A percentile compares a stretch with the other conserved stretches of the same genome.
phyloP scores from a whole-genome alignment of 1,140 invertebrate species.

The Drosophila sturtevanti region DNA sequence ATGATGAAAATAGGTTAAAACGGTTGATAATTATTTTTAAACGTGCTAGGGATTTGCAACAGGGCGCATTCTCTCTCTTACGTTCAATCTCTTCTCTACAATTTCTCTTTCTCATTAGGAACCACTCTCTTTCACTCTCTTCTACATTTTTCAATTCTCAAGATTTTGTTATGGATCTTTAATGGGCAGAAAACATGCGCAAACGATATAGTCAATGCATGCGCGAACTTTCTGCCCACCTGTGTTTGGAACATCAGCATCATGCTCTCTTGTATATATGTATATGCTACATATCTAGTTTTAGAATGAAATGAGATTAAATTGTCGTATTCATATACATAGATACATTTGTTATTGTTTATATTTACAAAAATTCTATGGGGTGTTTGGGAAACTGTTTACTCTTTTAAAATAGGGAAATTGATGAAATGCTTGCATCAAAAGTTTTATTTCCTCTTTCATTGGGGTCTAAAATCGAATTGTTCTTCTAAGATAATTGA shows the following conservation, averaged over 20 bases:
- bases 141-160: background rate
- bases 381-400: conserved; percentile 11
- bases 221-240: conserved; percentile 53
- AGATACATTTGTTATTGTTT: conserved; percentile 66
- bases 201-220: conserved; percentile 24
- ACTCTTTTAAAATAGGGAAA: background rate
- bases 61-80: conserved; percentile 21
- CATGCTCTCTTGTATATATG: conserved; percentile 8
- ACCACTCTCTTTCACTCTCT: conserved; percentile 34
- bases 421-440: conserved; percentile 5
- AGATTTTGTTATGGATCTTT: conserved; percentile 27
- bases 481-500: background rate
- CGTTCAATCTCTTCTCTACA: background rate
- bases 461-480: background rate
- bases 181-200: conserved; percentile 68
- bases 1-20: conserved; percentile 62
- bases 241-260: conserved; percentile 27
- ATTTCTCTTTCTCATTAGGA: background rate
- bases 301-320: conserved; percentile 33
- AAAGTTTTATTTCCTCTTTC: background rate
- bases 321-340: conserved; percentile 1
- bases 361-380: conserved; percentile 62
- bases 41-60: conserved; percentile 79
- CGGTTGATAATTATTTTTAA: conserved; percentile 77
- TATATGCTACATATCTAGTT: conserved; percentile 29